Percentiles rank a stretch among this genome's conserved stretches.
Conservation (phyloP, 2,113 vertebrate genomes). For the Lepidothrix coronata region DNA sequence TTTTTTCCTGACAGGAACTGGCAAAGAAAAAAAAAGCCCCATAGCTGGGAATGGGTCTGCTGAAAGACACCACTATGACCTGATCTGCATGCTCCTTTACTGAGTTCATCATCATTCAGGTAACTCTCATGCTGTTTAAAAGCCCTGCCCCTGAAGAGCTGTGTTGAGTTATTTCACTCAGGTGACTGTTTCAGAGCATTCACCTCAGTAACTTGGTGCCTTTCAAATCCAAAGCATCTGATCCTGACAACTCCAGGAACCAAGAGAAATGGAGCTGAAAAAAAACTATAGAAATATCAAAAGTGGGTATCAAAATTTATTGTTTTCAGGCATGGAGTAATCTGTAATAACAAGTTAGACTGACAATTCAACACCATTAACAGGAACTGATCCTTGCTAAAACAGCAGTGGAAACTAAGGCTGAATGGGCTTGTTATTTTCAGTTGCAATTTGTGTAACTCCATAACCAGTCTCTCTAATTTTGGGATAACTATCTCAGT, state of each 20-base stretch:
- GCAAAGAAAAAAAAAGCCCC: background rate
- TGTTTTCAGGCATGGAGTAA: background rate
- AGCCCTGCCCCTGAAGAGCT: background rate
- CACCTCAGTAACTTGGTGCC: background rate
- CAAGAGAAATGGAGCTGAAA: background rate
- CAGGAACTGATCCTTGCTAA: background rate
- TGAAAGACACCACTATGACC: background rate
- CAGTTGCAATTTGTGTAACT: background rate
- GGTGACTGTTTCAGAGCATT: background rate
- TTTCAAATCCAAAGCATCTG: background rate
- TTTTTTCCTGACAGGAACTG: background rate
- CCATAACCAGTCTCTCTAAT: background rate
- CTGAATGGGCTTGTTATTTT: slow-evolving; percentile 11
- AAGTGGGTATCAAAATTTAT: background rate
- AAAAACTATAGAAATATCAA: background rate
- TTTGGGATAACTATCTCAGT: background rate
- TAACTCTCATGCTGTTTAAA: background rate
- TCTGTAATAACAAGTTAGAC: background rate
- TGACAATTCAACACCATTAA: background rate
- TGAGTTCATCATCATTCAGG: background rate
- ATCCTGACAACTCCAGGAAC: background rate
- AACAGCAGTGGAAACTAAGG: background rate
- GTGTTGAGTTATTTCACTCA: background rate
- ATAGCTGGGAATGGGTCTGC: background rate
- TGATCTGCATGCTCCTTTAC: background rate